Evolutionary conservation across 2,888 invertebrate genomes (phyloP).

Genomic region (Torymus aiolomorphi): DNA sequence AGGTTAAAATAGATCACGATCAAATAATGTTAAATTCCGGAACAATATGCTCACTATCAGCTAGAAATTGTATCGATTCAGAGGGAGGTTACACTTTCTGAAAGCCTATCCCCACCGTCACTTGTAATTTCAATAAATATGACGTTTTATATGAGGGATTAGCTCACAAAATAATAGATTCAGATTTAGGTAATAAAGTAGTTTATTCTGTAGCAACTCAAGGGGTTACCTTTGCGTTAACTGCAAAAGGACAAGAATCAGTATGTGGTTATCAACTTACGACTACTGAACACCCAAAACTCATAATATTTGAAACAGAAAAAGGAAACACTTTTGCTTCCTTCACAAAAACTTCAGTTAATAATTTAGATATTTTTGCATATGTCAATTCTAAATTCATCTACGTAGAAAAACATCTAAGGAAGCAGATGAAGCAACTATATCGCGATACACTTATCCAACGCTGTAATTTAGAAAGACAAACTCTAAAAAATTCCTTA

Average conservation of each 20-base stretch:
- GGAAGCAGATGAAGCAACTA: conserved; percentile 54
- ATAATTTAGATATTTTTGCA: too few species aligned
- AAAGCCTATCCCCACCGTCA: conserved; percentile 32
- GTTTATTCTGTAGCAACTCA: conserved; percentile 54
- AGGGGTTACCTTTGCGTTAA: too few species aligned
- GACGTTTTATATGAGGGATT: conserved; percentile 57
- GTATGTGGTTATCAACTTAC: too few species aligned
- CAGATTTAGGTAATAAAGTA: conserved; percentile 33
- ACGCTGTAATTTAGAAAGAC: conserved; percentile 62
- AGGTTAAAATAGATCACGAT: conserved; percentile 35
- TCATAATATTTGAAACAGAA: conserved; percentile 26
- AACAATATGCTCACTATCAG: conserved; percentile 28
- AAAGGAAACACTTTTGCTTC: conserved; percentile 29
- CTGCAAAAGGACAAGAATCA: too few species aligned
- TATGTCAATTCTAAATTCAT: conserved; percentile 64
- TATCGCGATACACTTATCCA: conserved; percentile 60
- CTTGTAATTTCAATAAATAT: conserved; percentile 52
- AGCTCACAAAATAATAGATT: conserved; percentile 38
- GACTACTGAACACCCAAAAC: too few species aligned
- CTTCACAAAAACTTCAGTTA: conserved; percentile 54
- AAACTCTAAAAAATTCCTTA: conserved; percentile 62
- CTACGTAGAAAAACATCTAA: conserved; percentile 62
- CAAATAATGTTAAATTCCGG: conserved; percentile 43
- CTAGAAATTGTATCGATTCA: conserved; percentile 25
- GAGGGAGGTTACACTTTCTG: conserved; percentile 52